Percentiles rank a stretch among this genome's conserved stretches.
These are phyloP conservation scores for Oxyteleia sp. DNA, from an alignment of 2,888 invertebrate genomes.

Conservation along the genomic window DNA sequence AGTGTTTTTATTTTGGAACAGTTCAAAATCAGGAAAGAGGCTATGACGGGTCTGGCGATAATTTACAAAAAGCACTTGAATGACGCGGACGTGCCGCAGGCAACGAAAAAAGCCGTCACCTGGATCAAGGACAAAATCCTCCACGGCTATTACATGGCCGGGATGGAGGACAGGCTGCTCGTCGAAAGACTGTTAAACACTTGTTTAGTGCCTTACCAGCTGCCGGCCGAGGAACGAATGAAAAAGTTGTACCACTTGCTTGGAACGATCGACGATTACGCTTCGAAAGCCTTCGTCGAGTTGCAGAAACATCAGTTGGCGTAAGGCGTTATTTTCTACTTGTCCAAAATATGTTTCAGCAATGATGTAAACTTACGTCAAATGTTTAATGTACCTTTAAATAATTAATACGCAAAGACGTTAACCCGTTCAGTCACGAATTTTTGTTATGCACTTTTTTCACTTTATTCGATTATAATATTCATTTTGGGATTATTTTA, in stretches of 20 bases:
- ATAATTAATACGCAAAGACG: too few relatives aligned
- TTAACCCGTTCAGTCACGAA: too few relatives aligned
- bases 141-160: constrained; percentile 95
- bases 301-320: constrained; percentile 96
- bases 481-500: too few relatives aligned
- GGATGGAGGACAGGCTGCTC: constrained; percentile 96
- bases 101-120: constrained; percentile 95
- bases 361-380: too few relatives aligned
- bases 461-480: too few relatives aligned
- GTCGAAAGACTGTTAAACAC: constrained; percentile 98
- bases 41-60: constrained; percentile 97
- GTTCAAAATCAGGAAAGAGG: constrained; percentile 98
- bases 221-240: constrained; percentile 96
- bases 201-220: constrained; percentile 97
- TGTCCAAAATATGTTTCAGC: too few relatives aligned
- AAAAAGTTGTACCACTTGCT: constrained; percentile 96
- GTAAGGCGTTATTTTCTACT: constrained; percentile 85
- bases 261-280: constrained; percentile 97
- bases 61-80: constrained; percentile 96
- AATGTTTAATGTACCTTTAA: too few relatives aligned
- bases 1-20: constrained; percentile 82
- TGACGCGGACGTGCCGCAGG: constrained; percentile 94
- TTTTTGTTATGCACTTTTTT: too few relatives aligned
- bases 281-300: constrained; percentile 97
- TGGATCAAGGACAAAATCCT: constrained; percentile 99